A percentile compares a stretch with the other conserved stretches of the same genome.
Evolutionary conservation across 2,888 invertebrate genomes (phyloP).

Genomic region (Tholera decimalis): DNA sequence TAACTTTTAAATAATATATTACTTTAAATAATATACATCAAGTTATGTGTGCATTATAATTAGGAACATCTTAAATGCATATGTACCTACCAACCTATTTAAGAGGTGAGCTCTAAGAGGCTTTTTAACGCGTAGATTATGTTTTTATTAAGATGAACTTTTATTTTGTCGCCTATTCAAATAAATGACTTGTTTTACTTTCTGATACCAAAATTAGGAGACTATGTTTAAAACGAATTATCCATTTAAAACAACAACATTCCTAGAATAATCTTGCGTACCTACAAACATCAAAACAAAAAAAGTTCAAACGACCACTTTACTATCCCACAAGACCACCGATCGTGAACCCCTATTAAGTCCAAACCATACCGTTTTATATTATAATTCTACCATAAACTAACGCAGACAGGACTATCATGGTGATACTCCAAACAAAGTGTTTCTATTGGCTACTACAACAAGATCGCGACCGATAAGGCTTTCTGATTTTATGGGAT

Average conservation of each 20-base stretch:
- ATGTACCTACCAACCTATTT: too few relatives aligned
- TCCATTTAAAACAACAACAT: background rate
- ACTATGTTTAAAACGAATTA: background rate
- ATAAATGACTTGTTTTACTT: background rate
- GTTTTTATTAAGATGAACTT: too few relatives aligned
- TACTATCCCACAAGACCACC: slow-evolving; percentile 33
- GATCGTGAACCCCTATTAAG: slow-evolving; percentile 42
- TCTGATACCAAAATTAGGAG: too few relatives aligned
- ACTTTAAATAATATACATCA: too few relatives aligned
- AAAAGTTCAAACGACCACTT: background rate
- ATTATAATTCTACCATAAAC: slow-evolving; percentile 79
- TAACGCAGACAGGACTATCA: slow-evolving; percentile 73
- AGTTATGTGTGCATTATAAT: too few relatives aligned
- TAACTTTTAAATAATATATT: too few relatives aligned
- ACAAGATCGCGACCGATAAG: too few relatives aligned
- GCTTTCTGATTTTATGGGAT: too few relatives aligned
- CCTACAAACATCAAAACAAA: background rate
- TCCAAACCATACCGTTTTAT: slow-evolving; percentile 68
- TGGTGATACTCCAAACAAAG: slow-evolving; percentile 52
- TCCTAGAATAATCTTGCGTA: background rate
- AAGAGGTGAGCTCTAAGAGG: too few relatives aligned
- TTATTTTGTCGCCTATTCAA: background rate
- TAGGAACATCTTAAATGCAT: too few relatives aligned
- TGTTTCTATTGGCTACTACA: slow-evolving; percentile 52
- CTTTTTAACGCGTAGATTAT: too few relatives aligned